phyloP scores from a whole-genome alignment of 2,888 invertebrate species.

The Cepaea hortensis region DNA sequence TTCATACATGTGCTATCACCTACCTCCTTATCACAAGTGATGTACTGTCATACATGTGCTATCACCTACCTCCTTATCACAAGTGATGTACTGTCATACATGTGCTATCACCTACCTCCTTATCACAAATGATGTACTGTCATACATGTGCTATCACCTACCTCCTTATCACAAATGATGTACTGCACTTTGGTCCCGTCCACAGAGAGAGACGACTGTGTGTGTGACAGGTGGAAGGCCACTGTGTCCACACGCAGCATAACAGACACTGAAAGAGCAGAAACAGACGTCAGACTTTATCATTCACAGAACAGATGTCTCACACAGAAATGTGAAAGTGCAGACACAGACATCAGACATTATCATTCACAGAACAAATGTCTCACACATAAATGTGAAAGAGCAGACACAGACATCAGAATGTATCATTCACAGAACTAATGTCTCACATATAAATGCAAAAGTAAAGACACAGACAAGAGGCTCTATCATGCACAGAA shows the following conservation, averaged over 20 bases:
- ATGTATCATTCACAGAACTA: no score
- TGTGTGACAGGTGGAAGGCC: slow-evolving; percentile 55
- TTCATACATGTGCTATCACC: no score
- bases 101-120: neutral
- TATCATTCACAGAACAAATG: no score
- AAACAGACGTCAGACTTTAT: no score
- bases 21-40: no score
- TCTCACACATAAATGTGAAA: no score
- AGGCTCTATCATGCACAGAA: no score
- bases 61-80: neutral
- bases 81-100: neutral
- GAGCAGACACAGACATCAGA: no score
- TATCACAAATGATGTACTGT: neutral
- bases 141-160: neutral
- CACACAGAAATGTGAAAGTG: neutral
- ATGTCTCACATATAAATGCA: no score
- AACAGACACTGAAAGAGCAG: slow-evolving; percentile 62
- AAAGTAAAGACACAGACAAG: no score
- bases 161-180: slow-evolving; percentile 40
- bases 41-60: no score
- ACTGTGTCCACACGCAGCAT: slow-evolving; percentile 67
- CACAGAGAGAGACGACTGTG: slow-evolving; percentile 57
- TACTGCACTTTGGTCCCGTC: slow-evolving; percentile 58
- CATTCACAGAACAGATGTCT: neutral
- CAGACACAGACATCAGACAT: no score